These are phyloP conservation scores for Auanema freiburgensis DNA, from an alignment of 2,888 invertebrate genomes.

Conservation along the genomic window DNA sequence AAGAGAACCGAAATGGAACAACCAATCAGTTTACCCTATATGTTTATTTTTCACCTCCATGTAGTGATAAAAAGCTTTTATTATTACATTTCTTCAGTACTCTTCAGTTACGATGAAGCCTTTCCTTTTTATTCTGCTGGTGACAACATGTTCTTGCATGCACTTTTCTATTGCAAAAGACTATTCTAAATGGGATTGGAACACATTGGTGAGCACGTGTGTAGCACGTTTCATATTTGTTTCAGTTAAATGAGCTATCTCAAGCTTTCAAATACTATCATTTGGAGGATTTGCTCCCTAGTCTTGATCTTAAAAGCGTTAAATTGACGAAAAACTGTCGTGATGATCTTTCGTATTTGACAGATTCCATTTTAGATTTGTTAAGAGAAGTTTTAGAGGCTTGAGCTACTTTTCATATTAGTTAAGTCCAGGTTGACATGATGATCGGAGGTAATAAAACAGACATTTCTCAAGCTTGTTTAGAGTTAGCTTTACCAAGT, in stretches of 20 bases:
- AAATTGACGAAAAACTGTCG: constrained; percentile 3
- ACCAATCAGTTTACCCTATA: too few relatives aligned
- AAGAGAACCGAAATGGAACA: too few relatives aligned
- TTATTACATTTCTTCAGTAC: background rate
- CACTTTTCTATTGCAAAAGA: background rate
- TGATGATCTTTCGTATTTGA: background rate
- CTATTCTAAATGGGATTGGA: constrained; percentile 1
- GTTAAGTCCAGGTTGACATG: too few relatives aligned
- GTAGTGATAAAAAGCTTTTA: background rate
- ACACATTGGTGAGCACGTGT: background rate
- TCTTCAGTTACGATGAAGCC: background rate
- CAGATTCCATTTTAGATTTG: background rate
- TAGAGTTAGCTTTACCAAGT: constrained; percentile 4
- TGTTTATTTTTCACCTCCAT: too few relatives aligned
- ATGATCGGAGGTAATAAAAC: too few relatives aligned
- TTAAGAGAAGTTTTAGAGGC: background rate
- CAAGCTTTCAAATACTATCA: background rate
- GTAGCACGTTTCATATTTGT: background rate
- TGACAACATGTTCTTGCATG: background rate
- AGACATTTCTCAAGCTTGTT: background rate
- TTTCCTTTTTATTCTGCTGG: background rate
- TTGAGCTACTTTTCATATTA: background rate
- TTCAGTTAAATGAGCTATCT: background rate
- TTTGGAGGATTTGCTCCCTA: background rate
- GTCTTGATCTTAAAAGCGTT: background rate